Base-by-base conservation (phyloP, 2,888 invertebrate genomes). In the Drosophila gaucha region DNA sequence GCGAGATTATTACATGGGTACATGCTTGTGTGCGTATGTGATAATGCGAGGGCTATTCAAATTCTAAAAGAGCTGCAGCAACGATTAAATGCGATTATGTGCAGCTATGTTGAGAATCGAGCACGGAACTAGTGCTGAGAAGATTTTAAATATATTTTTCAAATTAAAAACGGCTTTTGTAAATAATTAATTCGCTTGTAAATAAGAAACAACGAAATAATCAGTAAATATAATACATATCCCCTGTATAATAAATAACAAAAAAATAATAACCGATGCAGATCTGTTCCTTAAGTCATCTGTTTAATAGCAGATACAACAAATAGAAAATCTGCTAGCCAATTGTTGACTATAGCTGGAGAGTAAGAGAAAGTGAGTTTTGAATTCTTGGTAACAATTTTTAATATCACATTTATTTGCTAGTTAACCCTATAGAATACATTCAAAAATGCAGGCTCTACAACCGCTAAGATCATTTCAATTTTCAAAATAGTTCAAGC, bases 401-500 rank as follows among this genome's bases (percentile, higher is more conserved):
- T 22, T 22, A 22, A 22, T 22, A 22, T 22, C 22, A 31, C n/a
- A 31, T 31, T 31, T 31, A 2, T 31, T 35, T 22, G n/a, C 39
- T 33, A n/a, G 14, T 38, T 12, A 30, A 30, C 3, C 20, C 43
- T 30, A 6, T 14, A n/a, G 8, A 33, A 26, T 6, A 9, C n/a
- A 9, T 16, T 41, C 9, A 3, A 33, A n/a, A 6, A 6, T 20
- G 4, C 28, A 20, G 14, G n/a, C 30, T 26, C n/a, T 49, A 9
- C 0, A 18, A 20, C 10, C 3, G 3, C 31, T 20, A 9, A 30
- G 6, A 30, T 24, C 2, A 58, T 58, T 50, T 52, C 12, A 58
- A 64, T 64, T 51, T 66, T 22, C 2, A 1, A 55, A 54, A 33
- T 39, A 60, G 38, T 56, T 76, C 36, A 68, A 55, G 51, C 72